Percentiles rank a stretch among this genome's conserved stretches.
phyloP scores from a whole-genome alignment of 2,797 vertebrate genomes.

The Otolemur crassicaudatus region DNA sequence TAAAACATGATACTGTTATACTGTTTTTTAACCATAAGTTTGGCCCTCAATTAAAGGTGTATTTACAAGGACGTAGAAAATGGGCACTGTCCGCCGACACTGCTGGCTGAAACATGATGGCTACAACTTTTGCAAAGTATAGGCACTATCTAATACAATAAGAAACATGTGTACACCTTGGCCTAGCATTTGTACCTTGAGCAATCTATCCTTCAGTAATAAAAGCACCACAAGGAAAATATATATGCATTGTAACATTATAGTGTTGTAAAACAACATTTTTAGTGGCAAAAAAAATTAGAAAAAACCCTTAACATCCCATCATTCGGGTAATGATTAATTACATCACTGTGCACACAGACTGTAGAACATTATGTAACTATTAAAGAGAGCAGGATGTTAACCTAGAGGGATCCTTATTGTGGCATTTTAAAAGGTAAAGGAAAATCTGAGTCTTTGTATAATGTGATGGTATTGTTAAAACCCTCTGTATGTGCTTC shows the following conservation, averaged over 20 bases:
- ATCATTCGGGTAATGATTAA: not conserved
- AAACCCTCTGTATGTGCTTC: not conserved
- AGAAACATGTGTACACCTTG: not conserved
- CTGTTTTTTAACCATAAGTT: not conserved
- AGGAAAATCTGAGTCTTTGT: constrained; percentile 1
- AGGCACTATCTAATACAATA: not conserved
- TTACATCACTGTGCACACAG: not conserved
- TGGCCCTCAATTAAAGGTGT: not conserved
- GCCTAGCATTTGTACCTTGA: not conserved
- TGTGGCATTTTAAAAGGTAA: constrained; percentile 5
- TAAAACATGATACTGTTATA: constrained; percentile 24
- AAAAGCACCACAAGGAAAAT: constrained; percentile 37
- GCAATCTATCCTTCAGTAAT: not conserved
- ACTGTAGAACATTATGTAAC: not conserved
- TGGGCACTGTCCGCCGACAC: not conserved
- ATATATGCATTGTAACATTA: not conserved
- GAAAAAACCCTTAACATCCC: not conserved
- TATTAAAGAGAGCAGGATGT: not conserved
- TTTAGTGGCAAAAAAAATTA: constrained; percentile 29
- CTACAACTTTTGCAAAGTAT: constrained; percentile 10
- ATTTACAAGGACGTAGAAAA: constrained; percentile 14
- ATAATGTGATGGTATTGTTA: not conserved
- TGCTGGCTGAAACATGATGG: not conserved
- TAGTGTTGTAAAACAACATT: not conserved
- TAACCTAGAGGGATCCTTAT: constrained; percentile 7